Conservation (phyloP, 2,888 invertebrate species). For the Eupithecia centaureata region DNA sequence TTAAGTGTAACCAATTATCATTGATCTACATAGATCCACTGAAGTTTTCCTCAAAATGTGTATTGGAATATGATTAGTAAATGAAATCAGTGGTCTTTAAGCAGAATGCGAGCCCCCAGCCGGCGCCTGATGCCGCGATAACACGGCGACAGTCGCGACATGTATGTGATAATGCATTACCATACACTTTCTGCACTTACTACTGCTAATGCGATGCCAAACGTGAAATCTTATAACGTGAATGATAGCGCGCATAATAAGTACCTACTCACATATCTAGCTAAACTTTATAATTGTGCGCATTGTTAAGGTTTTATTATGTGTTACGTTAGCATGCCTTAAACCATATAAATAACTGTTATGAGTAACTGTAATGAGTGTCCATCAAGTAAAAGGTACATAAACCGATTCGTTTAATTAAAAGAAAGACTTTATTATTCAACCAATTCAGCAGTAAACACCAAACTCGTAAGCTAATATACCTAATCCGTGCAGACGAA, state of each 20-base stretch:
- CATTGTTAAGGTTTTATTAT: too few relatives aligned
- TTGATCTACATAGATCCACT: neutral
- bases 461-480: neutral
- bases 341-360: too few relatives aligned
- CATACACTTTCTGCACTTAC: slow-evolving; percentile 67
- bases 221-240: slow-evolving; percentile 38
- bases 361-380: too few relatives aligned
- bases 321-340: too few relatives aligned
- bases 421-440: too few relatives aligned
- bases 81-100: slow-evolving; percentile 24
- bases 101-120: slow-evolving; percentile 36
- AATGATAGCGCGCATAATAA: slow-evolving; percentile 25
- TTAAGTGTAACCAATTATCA: neutral
- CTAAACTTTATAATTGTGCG: too few relatives aligned
- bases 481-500: slow-evolving; percentile 14
- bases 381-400: neutral
- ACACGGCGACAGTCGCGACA: slow-evolving; percentile 63
- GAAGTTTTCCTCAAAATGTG: neutral
- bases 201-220: slow-evolving; percentile 49
- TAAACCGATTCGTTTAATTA: too few relatives aligned
- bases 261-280: neutral
- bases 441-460: neutral
- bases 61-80: slow-evolving; percentile 32
- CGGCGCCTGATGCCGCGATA: slow-evolving; percentile 71
- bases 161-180: slow-evolving; percentile 76